Conservation (phyloP, 1,140 invertebrate species). For the Hyphantria cunea region DNA sequence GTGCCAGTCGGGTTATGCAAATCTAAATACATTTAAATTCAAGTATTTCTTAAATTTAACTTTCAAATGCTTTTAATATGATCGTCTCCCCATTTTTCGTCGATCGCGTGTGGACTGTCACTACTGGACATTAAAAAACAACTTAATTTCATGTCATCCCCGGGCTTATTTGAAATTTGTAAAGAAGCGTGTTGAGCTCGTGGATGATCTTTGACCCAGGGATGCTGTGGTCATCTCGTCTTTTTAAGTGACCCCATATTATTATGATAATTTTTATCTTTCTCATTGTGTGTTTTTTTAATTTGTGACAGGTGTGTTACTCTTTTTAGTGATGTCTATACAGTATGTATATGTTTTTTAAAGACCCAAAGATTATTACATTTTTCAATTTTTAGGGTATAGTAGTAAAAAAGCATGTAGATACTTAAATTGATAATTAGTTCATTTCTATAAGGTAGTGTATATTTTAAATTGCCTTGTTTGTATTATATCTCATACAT, state of each 20-base stretch:
- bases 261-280: slow-evolving; percentile 25
- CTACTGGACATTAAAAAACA: slow-evolving; percentile 30
- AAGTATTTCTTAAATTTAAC: slow-evolving; percentile 18
- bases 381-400: too few relatives aligned
- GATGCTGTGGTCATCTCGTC: slow-evolving; percentile 26
- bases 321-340: too few relatives aligned
- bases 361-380: too few relatives aligned
- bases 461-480: too few relatives aligned
- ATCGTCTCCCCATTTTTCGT: slow-evolving; percentile 27
- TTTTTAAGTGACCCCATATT: slow-evolving; percentile 22
- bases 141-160: slow-evolving; percentile 27
- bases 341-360: too few relatives aligned
- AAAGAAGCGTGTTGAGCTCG: slow-evolving; percentile 28
- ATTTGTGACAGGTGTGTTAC: background rate
- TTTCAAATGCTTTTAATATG: slow-evolving; percentile 13
- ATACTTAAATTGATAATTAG: too few relatives aligned
- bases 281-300: slow-evolving; percentile 9
- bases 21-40: slow-evolving; percentile 18
- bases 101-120: slow-evolving; percentile 18
- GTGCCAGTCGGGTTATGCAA: slow-evolving; percentile 18
- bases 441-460: too few relatives aligned
- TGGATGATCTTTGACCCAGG: slow-evolving; percentile 23
- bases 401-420: too few relatives aligned
- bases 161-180: slow-evolving; percentile 22
- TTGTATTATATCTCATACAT: too few relatives aligned